phyloP scores from a whole-genome alignment of 2,797 vertebrate genomes.

The Lemur catta region DNA sequence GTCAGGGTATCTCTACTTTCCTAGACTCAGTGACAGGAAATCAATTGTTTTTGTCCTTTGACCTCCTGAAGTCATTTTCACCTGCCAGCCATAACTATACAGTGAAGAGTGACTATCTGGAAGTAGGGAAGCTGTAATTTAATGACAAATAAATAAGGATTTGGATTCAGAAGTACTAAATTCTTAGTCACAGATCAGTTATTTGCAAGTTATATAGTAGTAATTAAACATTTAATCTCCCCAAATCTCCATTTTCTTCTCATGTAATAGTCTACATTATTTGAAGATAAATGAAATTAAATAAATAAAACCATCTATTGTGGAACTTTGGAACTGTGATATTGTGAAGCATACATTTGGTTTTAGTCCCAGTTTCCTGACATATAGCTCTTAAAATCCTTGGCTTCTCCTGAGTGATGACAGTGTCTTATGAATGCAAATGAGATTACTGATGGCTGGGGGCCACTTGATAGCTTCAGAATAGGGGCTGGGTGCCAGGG shows the following conservation, averaged over 20 bases:
- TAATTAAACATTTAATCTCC: neutral
- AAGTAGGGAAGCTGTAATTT: neutral
- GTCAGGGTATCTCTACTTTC: neutral
- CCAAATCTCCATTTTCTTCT: neutral
- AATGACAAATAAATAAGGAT: neutral
- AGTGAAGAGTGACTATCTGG: neutral
- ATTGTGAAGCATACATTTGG: neutral
- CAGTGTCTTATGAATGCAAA: neutral
- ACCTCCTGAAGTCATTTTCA: constrained; percentile 10
- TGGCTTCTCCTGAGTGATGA: neutral
- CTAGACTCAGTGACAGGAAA: constrained; percentile 4
- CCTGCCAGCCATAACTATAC: neutral
- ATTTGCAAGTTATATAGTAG: neutral
- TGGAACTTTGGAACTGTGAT: neutral
- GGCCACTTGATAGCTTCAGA: neutral
- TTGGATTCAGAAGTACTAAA: neutral
- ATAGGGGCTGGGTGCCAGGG: rapidly evolving
- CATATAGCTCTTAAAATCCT: neutral
- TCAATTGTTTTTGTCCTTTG: constrained; percentile 22
- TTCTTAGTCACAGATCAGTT: neutral
- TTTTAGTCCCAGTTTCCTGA: neutral
- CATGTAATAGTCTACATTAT: neutral
- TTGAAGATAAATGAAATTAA: neutral
- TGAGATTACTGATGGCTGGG: neutral
- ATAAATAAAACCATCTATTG: neutral